These are phyloP conservation scores for Tuta absoluta DNA, from an alignment of 2,888 invertebrate species.

Conservation along the genomic window DNA sequence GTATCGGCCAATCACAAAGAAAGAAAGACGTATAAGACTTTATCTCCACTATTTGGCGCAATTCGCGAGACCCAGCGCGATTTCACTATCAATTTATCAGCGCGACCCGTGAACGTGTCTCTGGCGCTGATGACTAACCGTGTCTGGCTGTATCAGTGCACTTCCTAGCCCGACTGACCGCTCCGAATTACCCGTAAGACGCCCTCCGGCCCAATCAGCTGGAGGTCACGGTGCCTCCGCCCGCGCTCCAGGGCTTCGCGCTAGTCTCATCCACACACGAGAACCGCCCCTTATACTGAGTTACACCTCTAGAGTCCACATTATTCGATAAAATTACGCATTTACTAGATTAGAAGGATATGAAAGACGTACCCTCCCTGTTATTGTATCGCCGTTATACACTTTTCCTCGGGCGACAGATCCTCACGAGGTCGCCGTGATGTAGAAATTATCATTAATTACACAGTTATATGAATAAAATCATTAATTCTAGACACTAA, in stretches of 20 bases:
- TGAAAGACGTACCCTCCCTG: constrained; percentile 81
- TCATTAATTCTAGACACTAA: constrained; percentile 70
- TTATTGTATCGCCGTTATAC: constrained; percentile 72
- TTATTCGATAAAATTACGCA: constrained; percentile 80
- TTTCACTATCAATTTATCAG: constrained; percentile 56
- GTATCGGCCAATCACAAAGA: constrained; percentile 73
- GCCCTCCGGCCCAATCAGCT: constrained; percentile 75
- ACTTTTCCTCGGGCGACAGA: constrained; percentile 74
- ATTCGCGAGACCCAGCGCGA: constrained; percentile 50
- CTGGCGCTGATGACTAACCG: constrained; percentile 74
- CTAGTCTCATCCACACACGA: constrained; percentile 32
- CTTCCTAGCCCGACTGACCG: constrained; percentile 60
- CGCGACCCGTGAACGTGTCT: constrained; percentile 62
- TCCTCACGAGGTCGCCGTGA: constrained; percentile 76
- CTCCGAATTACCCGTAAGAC: constrained; percentile 57
- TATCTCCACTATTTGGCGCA: constrained; percentile 60
- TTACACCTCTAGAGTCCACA: constrained; percentile 56
- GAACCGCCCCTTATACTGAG: constrained; percentile 47
- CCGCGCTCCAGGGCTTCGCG: constrained; percentile 32
- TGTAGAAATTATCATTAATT: constrained; percentile 77
- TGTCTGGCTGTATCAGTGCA: constrained; percentile 64
- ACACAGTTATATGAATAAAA: constrained; percentile 69
- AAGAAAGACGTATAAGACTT: constrained; percentile 62
- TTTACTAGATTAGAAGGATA: constrained; percentile 76
- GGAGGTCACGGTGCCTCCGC: constrained; percentile 53